Percentiles rank a stretch among this genome's conserved stretches.
Evolutionary conservation across 1,140 invertebrate genomes (phyloP).

Genomic region (Aphis gossypii): DNA sequence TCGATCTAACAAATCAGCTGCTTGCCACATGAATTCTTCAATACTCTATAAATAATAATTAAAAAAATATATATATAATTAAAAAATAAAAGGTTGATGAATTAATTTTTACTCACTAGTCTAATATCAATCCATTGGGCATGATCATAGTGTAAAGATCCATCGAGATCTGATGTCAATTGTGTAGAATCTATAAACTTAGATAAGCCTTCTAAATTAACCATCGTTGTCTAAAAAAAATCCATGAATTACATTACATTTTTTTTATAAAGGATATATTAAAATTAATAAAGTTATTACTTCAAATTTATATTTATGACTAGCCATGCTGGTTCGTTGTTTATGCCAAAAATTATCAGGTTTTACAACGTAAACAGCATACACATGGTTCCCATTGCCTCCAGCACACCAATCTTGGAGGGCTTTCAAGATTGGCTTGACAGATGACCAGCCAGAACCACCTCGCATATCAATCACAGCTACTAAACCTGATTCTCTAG

Average conservation of each 20-base stretch:
- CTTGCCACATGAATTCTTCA: constrained; percentile 95
- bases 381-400: constrained; percentile 72
- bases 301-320: constrained; percentile 99
- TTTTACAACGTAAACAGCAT: constrained; percentile 92
- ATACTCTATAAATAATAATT: constrained; percentile 70
- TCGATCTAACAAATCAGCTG: constrained; percentile 87
- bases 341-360: constrained; percentile 99
- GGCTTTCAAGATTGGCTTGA: constrained; percentile 96
- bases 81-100: neutral
- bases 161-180: constrained; percentile 91
- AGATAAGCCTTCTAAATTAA: constrained; percentile 90
- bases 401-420: constrained; percentile 76
- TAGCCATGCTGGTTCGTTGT: constrained; percentile 93
- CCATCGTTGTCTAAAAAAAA: constrained; percentile 87
- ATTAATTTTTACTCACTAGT: constrained; percentile 67
- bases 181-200: constrained; percentile 92
- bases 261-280: neutral
- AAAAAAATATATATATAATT: neutral
- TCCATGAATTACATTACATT: neutral
- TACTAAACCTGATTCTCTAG: constrained; percentile 87
- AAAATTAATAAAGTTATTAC: constrained; percentile 66
- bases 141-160: constrained; percentile 93
- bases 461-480: constrained; percentile 95
- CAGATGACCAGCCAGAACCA: constrained; percentile 88
- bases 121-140: constrained; percentile 95